Conservation (phyloP, 2,797 vertebrate species). For the Spondyliosoma cantharus region DNA sequence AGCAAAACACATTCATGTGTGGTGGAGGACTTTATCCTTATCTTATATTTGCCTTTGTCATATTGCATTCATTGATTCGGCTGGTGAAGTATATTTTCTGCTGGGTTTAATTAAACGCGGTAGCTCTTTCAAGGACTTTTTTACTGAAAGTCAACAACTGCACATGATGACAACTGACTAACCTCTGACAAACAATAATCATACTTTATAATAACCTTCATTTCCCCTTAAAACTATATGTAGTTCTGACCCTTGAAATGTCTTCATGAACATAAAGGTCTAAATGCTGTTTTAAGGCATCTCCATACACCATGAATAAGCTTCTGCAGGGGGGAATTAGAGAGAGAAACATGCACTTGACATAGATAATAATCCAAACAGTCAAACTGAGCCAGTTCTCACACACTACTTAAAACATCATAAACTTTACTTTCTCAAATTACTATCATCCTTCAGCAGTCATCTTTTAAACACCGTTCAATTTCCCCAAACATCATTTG, state of each 20-base stretch:
- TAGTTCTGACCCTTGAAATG: neutral
- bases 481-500: constrained; percentile 42
- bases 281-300: constrained; percentile 5
- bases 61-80: neutral
- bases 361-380: constrained; percentile 14
- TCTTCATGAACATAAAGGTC: neutral
- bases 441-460: constrained; percentile 38
- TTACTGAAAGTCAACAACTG: neutral
- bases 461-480: constrained; percentile 31
- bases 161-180: neutral
- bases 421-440: constrained; percentile 35
- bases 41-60: neutral
- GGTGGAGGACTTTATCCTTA: no score
- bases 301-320: neutral
- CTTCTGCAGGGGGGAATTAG: neutral
- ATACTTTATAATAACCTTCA: neutral
- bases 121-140: neutral
- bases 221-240: neutral
- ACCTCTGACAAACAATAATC: neutral
- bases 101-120: neutral
- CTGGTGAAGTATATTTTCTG: neutral
- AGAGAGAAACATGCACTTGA: neutral
- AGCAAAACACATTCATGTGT: neutral
- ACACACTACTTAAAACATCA: constrained; percentile 1
- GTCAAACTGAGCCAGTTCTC: constrained; percentile 17